Conservation (phyloP, 64 coral and sea anemone genomes). For the Montipora cactus region DNA sequence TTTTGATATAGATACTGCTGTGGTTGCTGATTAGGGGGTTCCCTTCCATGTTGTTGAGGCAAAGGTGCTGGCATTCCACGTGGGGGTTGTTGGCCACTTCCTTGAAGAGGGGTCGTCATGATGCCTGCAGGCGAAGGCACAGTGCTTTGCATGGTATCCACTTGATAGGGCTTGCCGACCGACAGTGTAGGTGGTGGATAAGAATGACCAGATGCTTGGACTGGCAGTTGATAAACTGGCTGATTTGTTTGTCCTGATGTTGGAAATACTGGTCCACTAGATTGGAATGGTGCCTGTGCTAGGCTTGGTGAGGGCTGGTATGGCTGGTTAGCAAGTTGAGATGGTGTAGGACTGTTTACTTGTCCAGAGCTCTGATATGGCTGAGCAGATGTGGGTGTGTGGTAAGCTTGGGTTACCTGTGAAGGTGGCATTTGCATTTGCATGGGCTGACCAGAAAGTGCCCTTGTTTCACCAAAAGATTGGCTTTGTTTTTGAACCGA, state of each 20-base stretch:
- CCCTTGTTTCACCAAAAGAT: neutral
- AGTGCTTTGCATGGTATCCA: neutral
- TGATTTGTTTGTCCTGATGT: neutral
- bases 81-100: conserved; percentile 12
- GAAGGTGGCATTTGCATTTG: neutral
- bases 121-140: neutral
- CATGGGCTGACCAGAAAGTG: conserved; percentile 11
- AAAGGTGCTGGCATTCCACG: neutral
- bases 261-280: neutral
- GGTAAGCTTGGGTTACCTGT: conserved; percentile 28
- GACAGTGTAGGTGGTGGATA: neutral
- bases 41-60: neutral
- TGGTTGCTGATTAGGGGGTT: neutral
- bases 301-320: conserved; percentile 11
- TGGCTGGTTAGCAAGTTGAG: neutral
- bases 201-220: neutral
- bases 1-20: conserved; percentile 66
- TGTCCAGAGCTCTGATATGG: neutral
- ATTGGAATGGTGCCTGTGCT: conserved; percentile 6
- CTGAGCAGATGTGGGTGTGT: conserved; percentile 11
- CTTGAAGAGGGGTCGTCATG: neutral
- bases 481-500: neutral
- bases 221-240: neutral
- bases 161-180: neutral
- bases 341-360: neutral